A percentile compares a stretch with the other conserved stretches of the same genome.
phyloP scores from a whole-genome alignment of 2,797 vertebrate species.

The Orientallactaga sibirica region DNA sequence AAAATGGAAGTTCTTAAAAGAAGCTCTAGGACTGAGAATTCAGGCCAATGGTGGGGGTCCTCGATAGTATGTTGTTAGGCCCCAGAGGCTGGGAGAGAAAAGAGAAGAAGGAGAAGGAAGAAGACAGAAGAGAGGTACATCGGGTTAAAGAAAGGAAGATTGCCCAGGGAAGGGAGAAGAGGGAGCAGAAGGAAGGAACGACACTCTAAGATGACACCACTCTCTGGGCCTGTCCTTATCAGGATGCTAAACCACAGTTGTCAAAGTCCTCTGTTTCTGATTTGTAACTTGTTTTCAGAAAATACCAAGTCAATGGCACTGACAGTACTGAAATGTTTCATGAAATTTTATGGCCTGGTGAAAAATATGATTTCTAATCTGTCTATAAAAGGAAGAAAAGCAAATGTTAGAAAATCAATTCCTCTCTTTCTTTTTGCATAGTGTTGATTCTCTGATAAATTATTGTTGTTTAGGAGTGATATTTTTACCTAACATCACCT shows the following conservation, averaged over 20 bases:
- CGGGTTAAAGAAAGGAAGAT: too few species aligned
- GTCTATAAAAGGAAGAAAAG: neutral
- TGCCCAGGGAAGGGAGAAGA: neutral
- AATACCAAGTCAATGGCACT: neutral
- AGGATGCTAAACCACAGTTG: neutral
- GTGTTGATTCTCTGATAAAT: neutral
- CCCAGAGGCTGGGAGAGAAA: neutral
- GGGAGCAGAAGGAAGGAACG: neutral
- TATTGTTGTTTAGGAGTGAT: neutral
- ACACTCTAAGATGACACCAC: neutral
- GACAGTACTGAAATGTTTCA: neutral
- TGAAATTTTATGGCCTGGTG: neutral
- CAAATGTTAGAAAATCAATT: constrained; percentile 14
- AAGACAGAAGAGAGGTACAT: too few species aligned
- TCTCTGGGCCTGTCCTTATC: neutral
- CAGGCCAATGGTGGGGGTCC: neutral
- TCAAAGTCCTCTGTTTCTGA: neutral
- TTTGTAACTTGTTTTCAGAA: constrained; percentile 8
- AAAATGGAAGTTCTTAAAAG: neutral
- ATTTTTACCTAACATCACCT: neutral
- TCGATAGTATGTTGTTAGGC: neutral
- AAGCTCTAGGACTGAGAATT: neutral
- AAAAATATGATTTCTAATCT: constrained; percentile 34
- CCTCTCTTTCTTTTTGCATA: neutral
- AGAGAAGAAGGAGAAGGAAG: too few species aligned